phyloP scores from a whole-genome alignment of 2,888 invertebrate genomes.

The Hyposoter dolosus region DNA sequence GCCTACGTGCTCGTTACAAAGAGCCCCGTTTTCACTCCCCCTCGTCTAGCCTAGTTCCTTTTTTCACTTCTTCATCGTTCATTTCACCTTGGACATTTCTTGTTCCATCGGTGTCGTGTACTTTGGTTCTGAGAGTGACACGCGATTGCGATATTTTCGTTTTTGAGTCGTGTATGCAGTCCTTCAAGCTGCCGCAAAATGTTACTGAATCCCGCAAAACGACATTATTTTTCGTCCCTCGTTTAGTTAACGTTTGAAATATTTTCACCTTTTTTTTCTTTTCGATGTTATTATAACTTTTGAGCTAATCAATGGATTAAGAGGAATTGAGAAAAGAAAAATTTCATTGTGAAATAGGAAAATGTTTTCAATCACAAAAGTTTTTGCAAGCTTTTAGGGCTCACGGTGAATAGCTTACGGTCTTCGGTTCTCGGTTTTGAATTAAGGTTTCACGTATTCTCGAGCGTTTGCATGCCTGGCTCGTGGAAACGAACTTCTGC shows the following conservation, averaged over 20 bases:
- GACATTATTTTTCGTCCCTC: not conserved
- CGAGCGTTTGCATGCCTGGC: slow-evolving; percentile 46
- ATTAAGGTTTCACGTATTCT: slow-evolving; percentile 61
- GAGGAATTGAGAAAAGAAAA: not conserved
- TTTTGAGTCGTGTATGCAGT: slow-evolving; percentile 11
- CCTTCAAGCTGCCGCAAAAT: slow-evolving; percentile 24
- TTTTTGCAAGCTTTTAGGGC: slow-evolving; percentile 34
- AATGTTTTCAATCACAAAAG: slow-evolving; percentile 59
- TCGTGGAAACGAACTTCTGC: slow-evolving; percentile 60
- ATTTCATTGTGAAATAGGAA: slow-evolving; percentile 16
- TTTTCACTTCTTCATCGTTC: slow-evolving; percentile 23
- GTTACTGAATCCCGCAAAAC: not conserved
- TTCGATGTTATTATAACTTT: not conserved
- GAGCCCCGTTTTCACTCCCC: slow-evolving; percentile 16
- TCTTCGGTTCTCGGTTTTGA: slow-evolving; percentile 55
- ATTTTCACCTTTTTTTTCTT: not conserved
- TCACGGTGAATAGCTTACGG: slow-evolving; percentile 31
- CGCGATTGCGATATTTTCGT: slow-evolving; percentile 46
- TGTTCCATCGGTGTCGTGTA: slow-evolving; percentile 15
- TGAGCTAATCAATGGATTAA: not conserved
- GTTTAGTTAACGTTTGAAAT: not conserved
- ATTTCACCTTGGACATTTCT: slow-evolving; percentile 22
- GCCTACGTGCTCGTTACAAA: slow-evolving; percentile 28
- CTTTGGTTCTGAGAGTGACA: slow-evolving; percentile 20
- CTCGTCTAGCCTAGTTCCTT: slow-evolving; percentile 20